These are phyloP conservation scores for Elgaria multicarinata DNA, from an alignment of 2,113 vertebrate species.

Conservation along the genomic window DNA sequence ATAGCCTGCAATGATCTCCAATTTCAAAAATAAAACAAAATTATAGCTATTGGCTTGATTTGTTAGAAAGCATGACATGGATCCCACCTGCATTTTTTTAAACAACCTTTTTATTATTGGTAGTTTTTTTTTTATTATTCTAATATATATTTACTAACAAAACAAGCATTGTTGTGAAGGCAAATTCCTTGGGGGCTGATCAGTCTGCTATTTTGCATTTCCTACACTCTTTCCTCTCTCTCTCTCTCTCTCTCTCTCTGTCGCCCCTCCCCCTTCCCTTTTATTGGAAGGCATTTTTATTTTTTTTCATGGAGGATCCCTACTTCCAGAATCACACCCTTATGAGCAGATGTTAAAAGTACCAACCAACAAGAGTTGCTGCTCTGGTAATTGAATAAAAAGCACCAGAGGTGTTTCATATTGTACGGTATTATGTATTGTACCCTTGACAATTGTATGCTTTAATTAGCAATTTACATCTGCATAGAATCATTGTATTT, in stretches of 20 bases:
- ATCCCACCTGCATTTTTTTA: background rate
- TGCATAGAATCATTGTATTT: background rate
- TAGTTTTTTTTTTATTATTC: background rate
- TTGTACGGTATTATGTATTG: background rate
- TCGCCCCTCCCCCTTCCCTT: background rate
- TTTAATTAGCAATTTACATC: background rate
- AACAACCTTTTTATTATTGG: constrained; percentile 13
- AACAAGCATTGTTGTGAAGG: background rate
- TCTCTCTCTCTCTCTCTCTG: background rate
- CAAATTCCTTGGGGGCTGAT: background rate
- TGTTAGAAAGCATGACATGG: constrained; percentile 45
- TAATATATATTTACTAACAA: constrained; percentile 1
- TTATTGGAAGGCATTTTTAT: background rate
- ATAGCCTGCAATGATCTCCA: background rate
- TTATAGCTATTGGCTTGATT: constrained; percentile 15
- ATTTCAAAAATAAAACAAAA: constrained; percentile 16
- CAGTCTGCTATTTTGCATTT: background rate
- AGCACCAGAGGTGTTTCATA: background rate
- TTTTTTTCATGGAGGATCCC: constrained; percentile 6
- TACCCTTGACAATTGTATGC: background rate
- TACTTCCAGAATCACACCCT: background rate
- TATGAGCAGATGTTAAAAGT: background rate
- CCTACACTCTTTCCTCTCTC: background rate
- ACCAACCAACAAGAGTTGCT: background rate
- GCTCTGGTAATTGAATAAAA: background rate